Base-by-base conservation (phyloP, 1,140 invertebrate genomes). In the Periplaneta americana region DNA sequence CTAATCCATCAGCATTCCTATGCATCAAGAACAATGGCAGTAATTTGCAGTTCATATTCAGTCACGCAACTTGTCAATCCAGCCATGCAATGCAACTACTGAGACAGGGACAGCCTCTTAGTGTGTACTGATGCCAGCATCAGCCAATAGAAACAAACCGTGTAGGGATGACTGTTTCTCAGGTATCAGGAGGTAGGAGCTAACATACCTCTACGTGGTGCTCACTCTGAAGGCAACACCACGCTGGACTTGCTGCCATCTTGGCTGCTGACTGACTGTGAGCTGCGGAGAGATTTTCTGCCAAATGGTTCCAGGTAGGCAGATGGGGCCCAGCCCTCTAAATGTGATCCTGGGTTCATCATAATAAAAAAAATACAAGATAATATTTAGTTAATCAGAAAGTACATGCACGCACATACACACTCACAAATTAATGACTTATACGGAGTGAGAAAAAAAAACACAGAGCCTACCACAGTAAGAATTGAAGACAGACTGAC, bases 321-420 rank as follows among this genome's bases (percentile, higher is more conserved):
- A 8, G 96, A 95, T 35, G 97, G 97, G 57, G 96, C 96, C 97
- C 97, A 98, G 33, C 97, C 97, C 89, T 97, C 96, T 83, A 92
- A 88, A 82, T 91, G 90, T 31, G 91, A 92, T 82, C 91, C 92
- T 93, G 80, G 85, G n/a, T n/a, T n/a, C n/a, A n/a, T n/a, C n/a
- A n/a, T n/a, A n/a, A n/a, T n/a, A n/a, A n/a, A n/a, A n/a, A n/a
- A n/a, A n/a, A n/a, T n/a, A n/a, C n/a, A 84, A 80, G 18, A 83
- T 82, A 79, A 78, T n/a, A n/a, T n/a, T n/a, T n/a, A n/a, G n/a
- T n/a, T 32, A 81, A 32, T 79, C 18, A 18, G 9, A 32, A 31
- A n/a, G 77, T 33, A 15, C 48, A 66, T 28, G n/a, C 22, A 66
- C 1, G 0, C 22, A 66, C 22, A 66, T 39, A 31, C 11, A 74